Conservation (phyloP, 1,140 invertebrate species). For the Pantala flavescens region DNA sequence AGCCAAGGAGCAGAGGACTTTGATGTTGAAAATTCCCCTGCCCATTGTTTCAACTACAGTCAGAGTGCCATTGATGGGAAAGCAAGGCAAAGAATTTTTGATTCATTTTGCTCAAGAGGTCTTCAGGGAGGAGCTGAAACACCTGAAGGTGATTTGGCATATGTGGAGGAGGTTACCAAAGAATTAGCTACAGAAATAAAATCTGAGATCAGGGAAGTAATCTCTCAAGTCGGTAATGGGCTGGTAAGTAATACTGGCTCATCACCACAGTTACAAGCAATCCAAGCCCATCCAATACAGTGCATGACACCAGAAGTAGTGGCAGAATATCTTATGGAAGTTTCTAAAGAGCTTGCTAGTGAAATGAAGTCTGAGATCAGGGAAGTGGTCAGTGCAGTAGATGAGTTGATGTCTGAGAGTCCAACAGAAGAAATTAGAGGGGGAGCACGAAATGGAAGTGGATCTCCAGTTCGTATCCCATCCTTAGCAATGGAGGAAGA, state of each 20-base stretch:
- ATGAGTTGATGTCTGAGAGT: conserved; percentile 41
- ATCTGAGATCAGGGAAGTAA: conserved; percentile 67
- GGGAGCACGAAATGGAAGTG: not conserved
- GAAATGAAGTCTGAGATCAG: conserved; percentile 66
- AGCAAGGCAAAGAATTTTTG: not conserved
- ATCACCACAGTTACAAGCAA: conserved; percentile 23
- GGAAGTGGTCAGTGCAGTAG: conserved; percentile 57
- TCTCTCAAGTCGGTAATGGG: conserved; percentile 63
- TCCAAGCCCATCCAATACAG: not conserved
- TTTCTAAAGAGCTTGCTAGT: conserved; percentile 64
- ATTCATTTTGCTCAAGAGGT: not conserved
- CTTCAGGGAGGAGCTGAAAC: not conserved
- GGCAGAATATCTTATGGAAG: conserved; percentile 61
- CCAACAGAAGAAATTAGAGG: not conserved
- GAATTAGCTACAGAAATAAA: conserved; percentile 69
- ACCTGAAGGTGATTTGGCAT: conserved; percentile 51
- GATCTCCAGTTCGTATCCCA: not conserved
- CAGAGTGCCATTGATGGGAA: not conserved
- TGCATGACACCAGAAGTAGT: conserved; percentile 43
- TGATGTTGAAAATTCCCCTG: not conserved
- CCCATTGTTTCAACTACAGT: not conserved
- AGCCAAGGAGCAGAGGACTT: not conserved
- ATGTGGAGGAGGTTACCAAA: conserved; percentile 62
- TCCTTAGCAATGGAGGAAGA: not conserved
- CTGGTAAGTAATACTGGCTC: conserved; percentile 32